phyloP scores from a whole-genome alignment of 2,113 vertebrate genomes.

The Oreocharis arfaki region DNA sequence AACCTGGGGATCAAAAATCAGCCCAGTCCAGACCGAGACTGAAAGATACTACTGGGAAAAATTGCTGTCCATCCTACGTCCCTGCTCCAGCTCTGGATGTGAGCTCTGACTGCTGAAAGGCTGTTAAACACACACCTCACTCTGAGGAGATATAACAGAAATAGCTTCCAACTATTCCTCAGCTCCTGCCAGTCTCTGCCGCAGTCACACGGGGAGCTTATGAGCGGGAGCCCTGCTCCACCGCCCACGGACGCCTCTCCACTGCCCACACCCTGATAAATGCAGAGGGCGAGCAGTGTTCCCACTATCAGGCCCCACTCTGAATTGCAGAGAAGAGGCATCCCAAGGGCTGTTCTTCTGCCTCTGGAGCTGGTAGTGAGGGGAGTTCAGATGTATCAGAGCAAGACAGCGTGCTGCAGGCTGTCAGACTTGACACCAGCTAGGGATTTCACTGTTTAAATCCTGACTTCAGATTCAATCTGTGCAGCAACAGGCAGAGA shows the following conservation, averaged over 20 bases:
- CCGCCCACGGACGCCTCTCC: not conserved
- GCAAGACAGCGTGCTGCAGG: slow-evolving; percentile 9
- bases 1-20: not conserved
- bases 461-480: slow-evolving; percentile 45
- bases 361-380: not conserved
- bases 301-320: not conserved
- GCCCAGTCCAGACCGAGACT: not conserved
- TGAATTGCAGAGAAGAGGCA: not conserved
- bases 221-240: not conserved
- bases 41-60: not conserved
- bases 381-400: slow-evolving; percentile 1
- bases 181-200: not conserved
- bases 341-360: not conserved
- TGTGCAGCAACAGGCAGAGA: slow-evolving; percentile 42
- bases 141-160: not conserved
- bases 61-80: not conserved
- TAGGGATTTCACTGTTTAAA: slow-evolving; percentile 61
- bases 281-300: not conserved
- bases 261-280: not conserved
- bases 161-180: not conserved
- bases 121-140: not conserved
- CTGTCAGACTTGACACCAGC: slow-evolving; percentile 46
- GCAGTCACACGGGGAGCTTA: not conserved
- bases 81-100: not conserved
- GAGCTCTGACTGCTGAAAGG: slow-evolving; percentile 8